Evolutionary conservation across 2,797 vertebrate genomes (phyloP).

Genomic region (Xenopus petersii): DNA sequence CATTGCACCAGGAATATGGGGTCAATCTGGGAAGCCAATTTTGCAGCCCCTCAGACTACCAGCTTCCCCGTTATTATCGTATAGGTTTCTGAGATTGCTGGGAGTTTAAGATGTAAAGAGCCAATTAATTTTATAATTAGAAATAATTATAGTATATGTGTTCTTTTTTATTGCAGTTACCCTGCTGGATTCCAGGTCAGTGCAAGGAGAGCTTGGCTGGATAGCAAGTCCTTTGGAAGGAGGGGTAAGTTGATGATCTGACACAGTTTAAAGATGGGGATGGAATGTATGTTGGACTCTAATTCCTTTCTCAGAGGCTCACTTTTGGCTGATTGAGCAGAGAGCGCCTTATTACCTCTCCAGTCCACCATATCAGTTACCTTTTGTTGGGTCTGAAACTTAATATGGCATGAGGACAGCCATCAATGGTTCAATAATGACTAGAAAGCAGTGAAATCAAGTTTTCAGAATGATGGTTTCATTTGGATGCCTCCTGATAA

Average conservation of each 20-base stretch:
- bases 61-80: too few species aligned
- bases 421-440: conserved; percentile 62
- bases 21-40: too few species aligned
- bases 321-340: conserved; percentile 75
- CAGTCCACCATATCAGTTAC: conserved; percentile 78
- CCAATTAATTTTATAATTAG: too few species aligned
- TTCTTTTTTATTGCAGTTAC: conserved; percentile 76
- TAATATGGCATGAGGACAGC: conserved; percentile 74
- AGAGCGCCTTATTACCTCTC: conserved; percentile 79
- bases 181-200: conserved; percentile 95
- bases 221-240: conserved; percentile 94
- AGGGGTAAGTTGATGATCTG: conserved; percentile 85
- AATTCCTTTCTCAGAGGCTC: conserved; percentile 62
- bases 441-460: conserved; percentile 59
- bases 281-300: conserved; percentile 66
- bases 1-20: too few species aligned
- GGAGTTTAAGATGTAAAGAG: too few species aligned
- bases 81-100: too few species aligned
- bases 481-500: conserved; percentile 60
- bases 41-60: too few species aligned
- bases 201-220: conserved; percentile 97
- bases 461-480: conserved; percentile 52
- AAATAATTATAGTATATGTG: background rate
- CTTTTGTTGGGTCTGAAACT: conserved; percentile 88
- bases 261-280: conserved; percentile 62